Evolutionary conservation across 2,113 vertebrate species (phyloP).

Genomic region (Anseranas semipalmata): DNA sequence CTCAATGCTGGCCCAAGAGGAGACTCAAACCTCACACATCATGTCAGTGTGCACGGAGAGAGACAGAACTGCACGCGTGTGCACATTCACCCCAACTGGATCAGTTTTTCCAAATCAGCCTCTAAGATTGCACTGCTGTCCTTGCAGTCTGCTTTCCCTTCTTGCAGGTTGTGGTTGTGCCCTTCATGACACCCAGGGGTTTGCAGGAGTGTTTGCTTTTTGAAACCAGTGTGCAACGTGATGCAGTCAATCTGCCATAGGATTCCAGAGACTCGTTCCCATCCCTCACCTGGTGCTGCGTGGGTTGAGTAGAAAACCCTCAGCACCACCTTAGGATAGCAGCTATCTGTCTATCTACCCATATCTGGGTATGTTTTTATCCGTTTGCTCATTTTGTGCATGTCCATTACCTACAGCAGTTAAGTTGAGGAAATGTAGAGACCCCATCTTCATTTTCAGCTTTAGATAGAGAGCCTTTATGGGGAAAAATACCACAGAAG

Average conservation of each 20-base stretch:
- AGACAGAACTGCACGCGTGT: not conserved
- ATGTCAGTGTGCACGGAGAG: not conserved
- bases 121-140: not conserved
- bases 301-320: not conserved
- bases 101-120: not conserved
- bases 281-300: not conserved
- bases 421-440: not conserved
- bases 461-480: not conserved
- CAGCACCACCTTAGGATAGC: not conserved
- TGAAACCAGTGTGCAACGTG: not conserved
- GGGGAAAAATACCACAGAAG: not conserved
- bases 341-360: not conserved
- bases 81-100: not conserved
- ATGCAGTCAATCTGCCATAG: fast-evolving
- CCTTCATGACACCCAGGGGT: not conserved
- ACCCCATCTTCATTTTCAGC: not conserved
- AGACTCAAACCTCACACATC: not conserved
- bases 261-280: not conserved
- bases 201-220: not conserved
- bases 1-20: conserved; percentile 9
- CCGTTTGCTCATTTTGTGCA: not conserved
- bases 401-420: not conserved
- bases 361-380: not conserved
- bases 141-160: not conserved
- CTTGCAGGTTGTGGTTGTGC: not conserved